phyloP scores from a whole-genome alignment of 1,140 invertebrate species.

The Dendrolimus punctatus region DNA sequence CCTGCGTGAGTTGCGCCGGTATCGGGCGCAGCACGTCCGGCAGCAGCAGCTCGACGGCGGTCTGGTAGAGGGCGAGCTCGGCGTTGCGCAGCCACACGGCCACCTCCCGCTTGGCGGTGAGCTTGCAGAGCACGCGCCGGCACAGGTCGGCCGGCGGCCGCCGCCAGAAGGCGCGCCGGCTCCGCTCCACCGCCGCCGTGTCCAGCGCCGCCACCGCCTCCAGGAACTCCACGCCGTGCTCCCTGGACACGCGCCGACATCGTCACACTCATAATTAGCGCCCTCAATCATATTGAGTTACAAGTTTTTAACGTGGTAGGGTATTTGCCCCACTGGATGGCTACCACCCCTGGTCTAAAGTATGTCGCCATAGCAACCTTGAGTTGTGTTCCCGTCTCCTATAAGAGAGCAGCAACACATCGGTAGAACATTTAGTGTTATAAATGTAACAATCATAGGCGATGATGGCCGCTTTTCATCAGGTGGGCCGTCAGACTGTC shows the following conservation, averaged over 20 bases:
- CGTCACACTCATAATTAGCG: too few species aligned
- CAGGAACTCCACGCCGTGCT: slow-evolving; percentile 94
- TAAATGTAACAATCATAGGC: too few species aligned
- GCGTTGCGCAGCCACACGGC: slow-evolving; percentile 78
- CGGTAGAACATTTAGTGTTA: too few species aligned
- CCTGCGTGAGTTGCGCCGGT: slow-evolving; percentile 93
- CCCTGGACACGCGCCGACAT: slow-evolving; percentile 71
- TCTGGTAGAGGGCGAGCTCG: slow-evolving; percentile 96
- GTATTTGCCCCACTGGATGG: too few species aligned
- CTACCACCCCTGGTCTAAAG: too few species aligned
- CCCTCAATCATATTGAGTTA: too few species aligned
- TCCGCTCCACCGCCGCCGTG: slow-evolving; percentile 89
- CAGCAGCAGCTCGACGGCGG: slow-evolving; percentile 95
- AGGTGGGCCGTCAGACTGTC: too few species aligned
- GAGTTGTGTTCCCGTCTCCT: too few species aligned
- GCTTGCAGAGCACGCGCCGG: slow-evolving; percentile 28
- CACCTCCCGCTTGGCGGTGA: slow-evolving; percentile 29
- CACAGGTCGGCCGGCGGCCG: slow-evolving; percentile 48
- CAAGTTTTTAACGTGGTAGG: too few species aligned
- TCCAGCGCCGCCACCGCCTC: slow-evolving; percentile 95
- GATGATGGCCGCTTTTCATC: too few species aligned
- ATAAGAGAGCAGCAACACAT: too few species aligned
- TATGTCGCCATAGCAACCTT: too few species aligned
- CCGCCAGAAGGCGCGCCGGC: slow-evolving; percentile 96
- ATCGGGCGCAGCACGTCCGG: slow-evolving; percentile 96